Evolutionary conservation across 2,888 invertebrate species (phyloP), one percentile per base, ranked within the genome.

Genomic region (Pedicia rivosa): DNA sequence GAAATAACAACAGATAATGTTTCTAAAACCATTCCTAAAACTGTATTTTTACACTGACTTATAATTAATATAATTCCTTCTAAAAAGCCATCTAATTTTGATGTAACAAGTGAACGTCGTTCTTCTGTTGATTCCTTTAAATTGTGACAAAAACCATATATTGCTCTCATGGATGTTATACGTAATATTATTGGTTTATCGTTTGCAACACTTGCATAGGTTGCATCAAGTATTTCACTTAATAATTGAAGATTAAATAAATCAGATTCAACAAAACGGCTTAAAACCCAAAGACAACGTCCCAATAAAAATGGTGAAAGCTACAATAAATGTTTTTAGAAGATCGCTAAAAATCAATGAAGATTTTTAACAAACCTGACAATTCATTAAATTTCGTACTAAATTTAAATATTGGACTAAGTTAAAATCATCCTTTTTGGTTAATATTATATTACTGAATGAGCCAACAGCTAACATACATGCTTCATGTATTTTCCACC

Each of bases 401-500:
- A 57, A 48, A 2, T 55, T 58, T 28, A 62, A 47, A 47, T 61
- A 61, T 39, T 59, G 58, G 1, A 52, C 42, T 25, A 62, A 46
- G 48, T 61, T 58, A 38, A 62, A 62, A 39, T 56, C 51, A n/a
- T 54, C 50, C 27, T 56, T 52, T 13, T 48, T 50, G 29, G 53
- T 54, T 2, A 62, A 45, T 25, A 62, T 59, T 3, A 59, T 38
- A 28, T 56, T 64, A 25, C 66, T 66, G 12, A 66, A 65, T 16
- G 64, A 57, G 31, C 72, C 73, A 5, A 78, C 57, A 3, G 74
- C 70, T 20, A 72, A 56, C 63, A 78, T 68, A 37, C 70, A 67
- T 0, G 76, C 67, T 53, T 78, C 78, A 42, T 65, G 64, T 28
- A 74, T 61, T 56, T 78, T 78, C 78, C 78, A 78, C 68, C 74